A percentile compares a stretch with the other conserved stretches of the same genome.
These are phyloP conservation scores for Oryzias celebensis DNA, from an alignment of 2,113 vertebrate species.

Conservation along the genomic window DNA sequence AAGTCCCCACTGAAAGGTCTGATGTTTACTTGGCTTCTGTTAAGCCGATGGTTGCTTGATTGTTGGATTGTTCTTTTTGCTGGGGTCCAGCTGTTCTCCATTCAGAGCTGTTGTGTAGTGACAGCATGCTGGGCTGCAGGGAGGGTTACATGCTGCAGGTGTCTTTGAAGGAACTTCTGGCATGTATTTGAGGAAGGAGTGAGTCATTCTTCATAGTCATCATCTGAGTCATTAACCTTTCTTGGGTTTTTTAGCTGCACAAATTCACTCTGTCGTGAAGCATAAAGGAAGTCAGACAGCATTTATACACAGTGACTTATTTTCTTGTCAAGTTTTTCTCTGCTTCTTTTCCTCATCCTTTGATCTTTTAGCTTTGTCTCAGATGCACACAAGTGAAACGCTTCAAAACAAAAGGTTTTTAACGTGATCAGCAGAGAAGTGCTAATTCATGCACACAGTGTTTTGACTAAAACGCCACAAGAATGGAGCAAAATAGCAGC, in stretches of 20 bases:
- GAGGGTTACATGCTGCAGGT: conserved; percentile 72
- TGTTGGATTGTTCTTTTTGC: conserved; percentile 35
- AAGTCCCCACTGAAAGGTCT: conserved; percentile 5
- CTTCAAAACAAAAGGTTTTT: no score
- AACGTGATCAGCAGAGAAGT: no score
- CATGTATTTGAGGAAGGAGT: conserved; percentile 68
- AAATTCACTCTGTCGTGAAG: conserved; percentile 31
- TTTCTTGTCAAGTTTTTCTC: conserved; percentile 9
- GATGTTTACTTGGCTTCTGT: conserved; percentile 17
- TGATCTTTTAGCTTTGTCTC: not conserved
- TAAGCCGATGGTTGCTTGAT: conserved; percentile 12
- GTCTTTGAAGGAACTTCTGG: conserved; percentile 72
- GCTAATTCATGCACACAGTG: no score
- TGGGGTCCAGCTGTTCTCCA: conserved; percentile 54
- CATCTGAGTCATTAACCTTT: conserved; percentile 71
- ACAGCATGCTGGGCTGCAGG: conserved; percentile 51
- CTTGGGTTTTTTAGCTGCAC: conserved; percentile 43
- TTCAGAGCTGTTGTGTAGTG: conserved; percentile 47
- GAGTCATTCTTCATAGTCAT: conserved; percentile 72
- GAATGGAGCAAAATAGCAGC: no score
- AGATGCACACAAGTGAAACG: not conserved
- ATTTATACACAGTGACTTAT: conserved; percentile 35
- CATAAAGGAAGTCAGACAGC: conserved; percentile 9
- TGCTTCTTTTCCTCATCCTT: conserved; percentile 14
- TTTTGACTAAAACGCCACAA: no score